A percentile compares a stretch with the other conserved stretches of the same genome.
phyloP scores from a whole-genome alignment of 2,113 vertebrate genomes.

The Oceanodroma tethys region DNA sequence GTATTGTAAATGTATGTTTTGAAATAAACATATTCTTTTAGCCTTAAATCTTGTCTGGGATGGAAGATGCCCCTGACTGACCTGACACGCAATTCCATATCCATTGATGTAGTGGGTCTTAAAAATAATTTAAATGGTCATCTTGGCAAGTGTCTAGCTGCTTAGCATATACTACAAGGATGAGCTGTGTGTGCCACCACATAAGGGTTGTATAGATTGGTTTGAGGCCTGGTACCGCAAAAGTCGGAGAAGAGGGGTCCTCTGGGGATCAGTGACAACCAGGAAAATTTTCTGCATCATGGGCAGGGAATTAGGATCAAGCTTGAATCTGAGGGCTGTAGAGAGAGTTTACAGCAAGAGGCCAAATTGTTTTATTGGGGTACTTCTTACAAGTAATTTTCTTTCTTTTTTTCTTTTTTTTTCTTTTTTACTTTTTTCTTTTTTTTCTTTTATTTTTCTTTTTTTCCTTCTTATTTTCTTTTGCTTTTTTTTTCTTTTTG shows the following conservation, averaged over 20 bases:
- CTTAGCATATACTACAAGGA: neutral
- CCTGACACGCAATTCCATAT: neutral
- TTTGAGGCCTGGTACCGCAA: neutral
- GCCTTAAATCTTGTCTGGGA: neutral
- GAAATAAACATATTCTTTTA: neutral
- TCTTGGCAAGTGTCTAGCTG: neutral
- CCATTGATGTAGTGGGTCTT: neutral
- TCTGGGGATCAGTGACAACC: neutral
- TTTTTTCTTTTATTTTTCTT: neutral
- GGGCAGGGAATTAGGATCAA: neutral
- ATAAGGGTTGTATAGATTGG: neutral
- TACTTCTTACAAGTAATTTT: neutral
- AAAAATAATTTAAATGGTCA: neutral
- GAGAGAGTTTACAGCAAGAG: neutral
- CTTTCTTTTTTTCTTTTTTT: accelerated
- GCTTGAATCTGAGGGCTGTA: neutral
- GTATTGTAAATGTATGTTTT: neutral
- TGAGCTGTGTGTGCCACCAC: neutral
- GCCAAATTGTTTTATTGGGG: neutral
- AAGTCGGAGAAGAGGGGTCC: neutral
- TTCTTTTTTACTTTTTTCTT: accelerated
- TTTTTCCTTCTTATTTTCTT: no score
- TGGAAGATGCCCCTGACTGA: neutral
- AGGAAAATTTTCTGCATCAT: neutral
- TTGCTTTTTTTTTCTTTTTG: no score